A percentile compares a stretch with the other conserved stretches of the same genome.
Evolutionary conservation across 2,888 invertebrate genomes (phyloP).

Genomic region (Panzeria rudis): DNA sequence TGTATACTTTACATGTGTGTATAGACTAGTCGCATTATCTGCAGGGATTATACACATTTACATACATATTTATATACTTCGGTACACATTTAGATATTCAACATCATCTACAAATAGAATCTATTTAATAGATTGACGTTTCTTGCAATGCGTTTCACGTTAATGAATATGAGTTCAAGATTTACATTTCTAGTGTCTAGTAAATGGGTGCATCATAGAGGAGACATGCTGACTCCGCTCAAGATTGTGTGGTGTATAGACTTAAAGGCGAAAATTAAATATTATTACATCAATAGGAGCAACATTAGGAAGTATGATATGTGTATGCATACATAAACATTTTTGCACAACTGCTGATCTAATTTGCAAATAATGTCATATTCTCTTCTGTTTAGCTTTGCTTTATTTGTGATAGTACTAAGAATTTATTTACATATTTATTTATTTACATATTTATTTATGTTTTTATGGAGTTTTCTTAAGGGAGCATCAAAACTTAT

Average conservation of each 20-base stretch:
- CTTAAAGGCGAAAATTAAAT: slow-evolving; percentile 6
- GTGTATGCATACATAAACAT: too few relatives aligned
- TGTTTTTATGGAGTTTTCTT: too few relatives aligned
- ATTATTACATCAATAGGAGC: background rate
- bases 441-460: too few relatives aligned
- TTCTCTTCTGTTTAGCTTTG: background rate
- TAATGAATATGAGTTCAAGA: slow-evolving; percentile 24
- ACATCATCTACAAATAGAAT: too few relatives aligned
- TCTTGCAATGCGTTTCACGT: slow-evolving; percentile 12
- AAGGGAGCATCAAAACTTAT: too few relatives aligned
- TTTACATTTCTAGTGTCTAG: slow-evolving; percentile 34
- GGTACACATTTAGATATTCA: background rate
- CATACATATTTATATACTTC: too few relatives aligned
- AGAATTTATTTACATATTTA: too few relatives aligned
- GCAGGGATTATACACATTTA: too few relatives aligned
- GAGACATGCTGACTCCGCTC: slow-evolving; percentile 41
- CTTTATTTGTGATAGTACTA: too few relatives aligned
- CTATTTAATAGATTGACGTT: slow-evolving; percentile 44
- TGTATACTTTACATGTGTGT: too few relatives aligned
- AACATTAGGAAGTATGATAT: background rate
- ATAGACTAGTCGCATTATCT: too few relatives aligned
- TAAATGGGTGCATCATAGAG: slow-evolving; percentile 23
- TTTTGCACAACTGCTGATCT: background rate
- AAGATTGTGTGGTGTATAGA: slow-evolving; percentile 3
- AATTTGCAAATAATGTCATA: slow-evolving; percentile 10